Evolutionary conservation across 23 tunicate genomes (phyloP), one percentile per base, ranked within the genome.

Genomic region (Phallusia fumigata): DNA sequence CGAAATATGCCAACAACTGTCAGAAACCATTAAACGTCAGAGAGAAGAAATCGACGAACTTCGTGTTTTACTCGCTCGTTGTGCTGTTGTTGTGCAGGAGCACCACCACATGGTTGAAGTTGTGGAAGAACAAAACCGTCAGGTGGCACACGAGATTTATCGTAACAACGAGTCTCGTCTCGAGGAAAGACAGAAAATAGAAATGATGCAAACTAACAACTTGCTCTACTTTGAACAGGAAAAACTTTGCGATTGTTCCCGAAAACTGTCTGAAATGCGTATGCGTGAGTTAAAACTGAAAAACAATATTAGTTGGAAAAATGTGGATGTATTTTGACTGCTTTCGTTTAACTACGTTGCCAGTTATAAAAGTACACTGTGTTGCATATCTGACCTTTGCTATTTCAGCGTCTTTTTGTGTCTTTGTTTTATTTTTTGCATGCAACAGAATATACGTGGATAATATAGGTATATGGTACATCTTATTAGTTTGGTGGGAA

Each of bases 11-110:
- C 16, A 58, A 6, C 3, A 58, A 6, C 16, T 58, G 28, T 58
- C 28, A 24, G 69, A 58, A 24, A 24, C 13, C 1, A 6, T 21
- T 2, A 58, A 58, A 58, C 26, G 69, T 1, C 26, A 58, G 28
- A 8, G 69, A 58, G 69, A 58, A 24, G 69, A 58, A 58, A 58
- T 58, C 69, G 16, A 58, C 69, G 69, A 58, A 13, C 69, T 58
- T 58, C 69, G 69, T 21, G 69, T 58, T 16, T 16, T 21, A 24
- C 69, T 58, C 5, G 69, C 69, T 21, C 69, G 69, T 58, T 58
- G 69, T 58, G 28, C 69, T 58, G 69, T 58, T 24, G 16, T 58
- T 22, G 69, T 58, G 28, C 69, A 58, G 13, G 69, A 58, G 69
- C 69, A 58, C 16, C 69, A 58, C 15, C 69, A 58, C 28, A 16